Percentiles rank a stretch among this genome's conserved stretches.
Conservation (phyloP, 2,888 invertebrate species). For the Agrilus mali region DNA sequence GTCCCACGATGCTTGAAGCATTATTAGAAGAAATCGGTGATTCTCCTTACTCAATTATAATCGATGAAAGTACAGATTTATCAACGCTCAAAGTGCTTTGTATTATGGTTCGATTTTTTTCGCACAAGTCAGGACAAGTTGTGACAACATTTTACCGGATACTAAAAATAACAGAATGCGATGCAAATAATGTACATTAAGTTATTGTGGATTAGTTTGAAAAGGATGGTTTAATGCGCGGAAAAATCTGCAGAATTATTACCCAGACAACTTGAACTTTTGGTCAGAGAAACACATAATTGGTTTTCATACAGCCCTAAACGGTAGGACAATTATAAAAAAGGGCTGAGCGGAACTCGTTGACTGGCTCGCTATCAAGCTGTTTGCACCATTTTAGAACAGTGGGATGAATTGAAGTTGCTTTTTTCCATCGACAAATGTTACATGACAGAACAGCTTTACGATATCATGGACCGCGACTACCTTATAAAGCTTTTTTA, state of each 20-base stretch:
- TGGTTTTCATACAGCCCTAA: slow-evolving; percentile 20
- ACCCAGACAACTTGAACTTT: slow-evolving; percentile 22
- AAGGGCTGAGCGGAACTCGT: slow-evolving; percentile 12
- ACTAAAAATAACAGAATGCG: slow-evolving; percentile 7
- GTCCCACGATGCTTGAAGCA: slow-evolving; percentile 10
- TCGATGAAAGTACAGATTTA: slow-evolving; percentile 20
- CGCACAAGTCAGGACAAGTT: slow-evolving; percentile 11
- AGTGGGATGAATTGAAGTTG: slow-evolving; percentile 22
- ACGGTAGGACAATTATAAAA: slow-evolving; percentile 13
- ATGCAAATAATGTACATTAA: slow-evolving; percentile 12
- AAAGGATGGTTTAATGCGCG: slow-evolving; percentile 15
- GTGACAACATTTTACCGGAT: slow-evolving; percentile 15
- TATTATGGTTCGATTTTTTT: slow-evolving; percentile 13
- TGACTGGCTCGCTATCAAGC: slow-evolving; percentile 21
- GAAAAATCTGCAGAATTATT: slow-evolving; percentile 18
- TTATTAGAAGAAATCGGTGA: slow-evolving; percentile 15
- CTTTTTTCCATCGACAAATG: slow-evolving; percentile 21
- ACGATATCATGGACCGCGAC: slow-evolving; percentile 18
- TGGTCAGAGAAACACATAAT: slow-evolving; percentile 18
- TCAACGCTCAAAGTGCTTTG: slow-evolving; percentile 13
- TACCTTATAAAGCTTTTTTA: slow-evolving; percentile 19
- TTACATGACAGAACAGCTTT: slow-evolving; percentile 20
- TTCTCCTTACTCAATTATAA: slow-evolving; percentile 13
- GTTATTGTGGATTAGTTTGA: slow-evolving; percentile 8
- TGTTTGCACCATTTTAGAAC: slow-evolving; percentile 16